Conservation (phyloP, 1,140 invertebrate genomes). For the Pogonus chalceus region DNA sequence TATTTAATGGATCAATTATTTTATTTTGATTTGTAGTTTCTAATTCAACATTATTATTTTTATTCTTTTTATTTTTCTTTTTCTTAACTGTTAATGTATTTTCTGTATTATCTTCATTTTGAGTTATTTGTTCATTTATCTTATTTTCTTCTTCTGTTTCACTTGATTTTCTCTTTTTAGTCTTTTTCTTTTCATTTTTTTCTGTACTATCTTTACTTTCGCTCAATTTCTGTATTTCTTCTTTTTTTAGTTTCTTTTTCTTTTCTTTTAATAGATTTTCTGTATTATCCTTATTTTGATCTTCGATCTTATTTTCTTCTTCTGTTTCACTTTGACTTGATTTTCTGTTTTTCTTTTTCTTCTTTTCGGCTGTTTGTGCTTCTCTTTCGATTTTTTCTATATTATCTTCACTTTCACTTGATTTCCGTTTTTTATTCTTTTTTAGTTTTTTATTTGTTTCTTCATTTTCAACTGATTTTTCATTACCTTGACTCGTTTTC, state of each 20-base stretch:
- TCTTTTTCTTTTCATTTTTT: constrained; percentile 18
- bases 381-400: background rate
- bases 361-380: constrained; percentile 1
- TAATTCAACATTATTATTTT: background rate
- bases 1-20: constrained; percentile 12
- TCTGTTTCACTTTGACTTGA: constrained; percentile 18
- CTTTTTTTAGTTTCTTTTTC: constrained; percentile 13
- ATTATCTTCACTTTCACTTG: constrained; percentile 6
- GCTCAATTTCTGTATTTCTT: constrained; percentile 23
- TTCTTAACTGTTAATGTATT: background rate
- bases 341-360: constrained; percentile 19
- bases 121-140: background rate
- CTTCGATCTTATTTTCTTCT: constrained; percentile 14
- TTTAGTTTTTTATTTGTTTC: constrained; percentile 19
- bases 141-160: constrained; percentile 24
- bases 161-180: too few species aligned
- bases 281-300: background rate
- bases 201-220: constrained; percentile 3
- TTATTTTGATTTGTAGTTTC: constrained; percentile 3
- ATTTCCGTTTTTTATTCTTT: constrained; percentile 3
- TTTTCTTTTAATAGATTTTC: constrained; percentile 12
- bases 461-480: constrained; percentile 25
- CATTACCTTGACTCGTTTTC: constrained; percentile 28
- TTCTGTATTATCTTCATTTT: constrained; percentile 22
- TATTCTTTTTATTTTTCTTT: background rate